A percentile compares a stretch with the other conserved stretches of the same genome.
Evolutionary conservation across 2,888 invertebrate species (phyloP).

Genomic region (Coenonympha arcania): DNA sequence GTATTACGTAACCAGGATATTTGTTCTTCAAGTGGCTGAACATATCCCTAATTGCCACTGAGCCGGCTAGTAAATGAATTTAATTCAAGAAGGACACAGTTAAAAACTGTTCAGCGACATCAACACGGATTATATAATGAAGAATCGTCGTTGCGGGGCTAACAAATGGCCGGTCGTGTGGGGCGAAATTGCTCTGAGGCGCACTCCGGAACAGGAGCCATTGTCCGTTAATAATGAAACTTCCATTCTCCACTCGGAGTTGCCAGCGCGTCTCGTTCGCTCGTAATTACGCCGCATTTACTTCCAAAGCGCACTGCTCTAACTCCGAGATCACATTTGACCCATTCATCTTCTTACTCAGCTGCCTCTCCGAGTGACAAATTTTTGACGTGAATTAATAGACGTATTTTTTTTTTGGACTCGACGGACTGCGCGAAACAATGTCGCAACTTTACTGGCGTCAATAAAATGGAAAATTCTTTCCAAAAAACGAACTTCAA

Average conservation of each 20-base stretch:
- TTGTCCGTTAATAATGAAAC: constrained; percentile 33
- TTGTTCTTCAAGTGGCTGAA: too few species aligned
- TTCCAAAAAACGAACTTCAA: too few species aligned
- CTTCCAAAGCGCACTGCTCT: constrained; percentile 9
- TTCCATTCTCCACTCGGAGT: constrained; percentile 28
- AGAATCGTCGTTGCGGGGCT: constrained; percentile 22
- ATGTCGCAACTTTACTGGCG: too few species aligned
- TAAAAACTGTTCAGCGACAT: not conserved
- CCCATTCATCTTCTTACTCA: not conserved
- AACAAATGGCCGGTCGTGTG: constrained; percentile 26
- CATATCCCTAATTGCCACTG: too few species aligned
- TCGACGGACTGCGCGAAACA: too few species aligned
- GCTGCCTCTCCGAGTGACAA: too few species aligned
- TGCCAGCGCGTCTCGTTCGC: constrained; percentile 25
- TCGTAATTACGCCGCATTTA: constrained; percentile 25
- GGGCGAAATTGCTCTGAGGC: constrained; percentile 24
- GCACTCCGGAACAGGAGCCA: constrained; percentile 28
- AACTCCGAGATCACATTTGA: not conserved
- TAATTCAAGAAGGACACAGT: too few species aligned
- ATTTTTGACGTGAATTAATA: too few species aligned
- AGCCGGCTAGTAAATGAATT: too few species aligned
- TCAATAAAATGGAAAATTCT: too few species aligned
- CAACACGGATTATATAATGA: constrained; percentile 18
- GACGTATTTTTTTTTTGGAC: too few species aligned
- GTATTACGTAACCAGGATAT: too few species aligned